Base-by-base conservation (phyloP, 30 jellyfish, hydroid and myxozoan species). In the Phacellophora camtschatica region DNA sequence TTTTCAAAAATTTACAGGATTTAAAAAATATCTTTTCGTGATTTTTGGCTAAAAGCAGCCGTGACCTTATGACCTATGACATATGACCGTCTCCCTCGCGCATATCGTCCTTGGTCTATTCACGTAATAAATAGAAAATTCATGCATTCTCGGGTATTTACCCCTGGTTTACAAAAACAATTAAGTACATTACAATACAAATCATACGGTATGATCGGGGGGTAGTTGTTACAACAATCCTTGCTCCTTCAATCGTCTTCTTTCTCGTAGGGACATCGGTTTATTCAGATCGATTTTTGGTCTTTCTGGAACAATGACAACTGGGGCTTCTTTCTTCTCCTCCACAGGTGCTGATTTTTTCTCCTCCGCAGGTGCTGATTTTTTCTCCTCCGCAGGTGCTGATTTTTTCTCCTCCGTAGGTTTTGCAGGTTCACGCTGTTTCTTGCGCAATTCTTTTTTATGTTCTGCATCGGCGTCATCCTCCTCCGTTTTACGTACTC, bases 241-340 rank as follows among this genome's bases (percentile, higher is more conserved):
- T 80, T 80, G 91, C 31, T 80, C 91, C 71, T 80, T 80, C 35
- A 80, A 30, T 66, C 91, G 30, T 12, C 91, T 65, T 39, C 91
- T 65, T 20, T 80, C 91, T 29, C 91, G 82, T 50, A 80, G 66
- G 2, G 91, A 35, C 91, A 80, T 80, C 31, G 91, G 91, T 32
- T 66, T 80, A 59, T 83, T 8, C 46, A 66, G 32, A 35, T 80
- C 91, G 22, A 80, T 27, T 5, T 69, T 71, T 10, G 91, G 91
- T 43, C 65, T 49, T 13, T 80, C 91, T 16, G 91, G 91, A 13
- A 41, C 77, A 31, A 46, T 64, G 19, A 80, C 36, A 2, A 48
- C 84, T 2, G 81, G 83, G 15, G 68, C 67, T 20, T 37, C 75
- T 39, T 18, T 24, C 59, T 77, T 77, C n/a, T 76, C 48, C 32